Percentiles rank a stretch among this genome's conserved stretches.
phyloP scores from a whole-genome alignment of 2,888 invertebrate genomes.

The Drepana falcataria region DNA sequence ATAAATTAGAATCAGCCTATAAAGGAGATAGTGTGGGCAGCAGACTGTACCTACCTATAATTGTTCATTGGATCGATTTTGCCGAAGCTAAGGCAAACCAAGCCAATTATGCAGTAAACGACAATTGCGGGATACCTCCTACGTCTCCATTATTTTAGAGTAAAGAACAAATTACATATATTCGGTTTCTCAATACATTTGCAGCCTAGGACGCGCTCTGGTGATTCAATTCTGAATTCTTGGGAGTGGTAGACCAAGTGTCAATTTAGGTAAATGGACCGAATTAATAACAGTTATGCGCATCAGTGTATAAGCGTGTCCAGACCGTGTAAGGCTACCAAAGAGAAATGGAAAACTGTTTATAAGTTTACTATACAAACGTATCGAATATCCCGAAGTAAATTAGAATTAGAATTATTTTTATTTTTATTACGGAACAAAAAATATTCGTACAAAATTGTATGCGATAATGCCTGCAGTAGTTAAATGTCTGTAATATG shows the following conservation, averaged over 20 bases:
- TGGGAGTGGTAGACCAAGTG: constrained; percentile 26
- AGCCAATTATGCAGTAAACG: constrained; percentile 41
- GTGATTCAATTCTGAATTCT: constrained; percentile 25
- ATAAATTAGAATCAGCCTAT: not conserved
- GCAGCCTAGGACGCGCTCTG: constrained; percentile 32
- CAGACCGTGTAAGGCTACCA: too few species aligned
- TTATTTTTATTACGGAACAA: too few species aligned
- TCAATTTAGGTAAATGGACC: not conserved
- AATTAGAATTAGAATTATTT: too few species aligned
- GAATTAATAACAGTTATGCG: constrained; percentile 4
- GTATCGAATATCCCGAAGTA: too few species aligned
- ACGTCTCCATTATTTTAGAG: constrained; percentile 28
- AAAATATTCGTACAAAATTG: too few species aligned
- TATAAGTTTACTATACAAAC: too few species aligned
- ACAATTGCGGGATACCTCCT: constrained; percentile 34
- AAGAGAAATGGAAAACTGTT: too few species aligned
- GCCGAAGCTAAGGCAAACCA: constrained; percentile 18
- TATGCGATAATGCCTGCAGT: too few species aligned
- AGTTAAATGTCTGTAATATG: too few species aligned
- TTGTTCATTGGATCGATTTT: constrained; percentile 29
- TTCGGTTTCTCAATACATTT: constrained; percentile 23
- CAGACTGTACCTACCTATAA: constrained; percentile 31
- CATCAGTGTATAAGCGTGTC: too few species aligned
- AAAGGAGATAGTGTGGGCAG: constrained; percentile 26
- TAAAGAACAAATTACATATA: constrained; percentile 15